phyloP scores from a whole-genome alignment of 2,888 invertebrate species.

The Ennomos quercinarius region DNA sequence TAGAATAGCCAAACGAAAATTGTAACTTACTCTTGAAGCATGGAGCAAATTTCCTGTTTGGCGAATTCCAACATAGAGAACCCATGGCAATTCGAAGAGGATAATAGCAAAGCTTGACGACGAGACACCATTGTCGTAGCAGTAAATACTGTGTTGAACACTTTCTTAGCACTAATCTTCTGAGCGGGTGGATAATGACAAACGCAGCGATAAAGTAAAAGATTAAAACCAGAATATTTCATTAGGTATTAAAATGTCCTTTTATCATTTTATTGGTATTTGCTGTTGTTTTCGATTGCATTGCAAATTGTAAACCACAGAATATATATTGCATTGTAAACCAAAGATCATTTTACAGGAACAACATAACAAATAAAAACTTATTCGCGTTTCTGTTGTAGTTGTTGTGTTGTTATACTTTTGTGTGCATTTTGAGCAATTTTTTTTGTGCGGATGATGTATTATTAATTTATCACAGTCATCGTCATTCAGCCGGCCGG shows the following conservation, averaged over 20 bases:
- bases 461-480: too few relatives aligned
- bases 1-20: not conserved
- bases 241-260: constrained; percentile 12
- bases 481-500: too few relatives aligned
- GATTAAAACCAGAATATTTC: constrained; percentile 17
- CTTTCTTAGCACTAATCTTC: not conserved
- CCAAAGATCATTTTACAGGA: too few relatives aligned
- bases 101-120: constrained; percentile 87
- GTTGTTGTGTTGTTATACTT: too few relatives aligned
- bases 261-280: constrained; percentile 15
- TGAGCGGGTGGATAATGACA: constrained; percentile 5
- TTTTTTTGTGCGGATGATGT: too few relatives aligned
- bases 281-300: not conserved
- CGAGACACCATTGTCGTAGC: constrained; percentile 35
- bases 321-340: too few relatives aligned
- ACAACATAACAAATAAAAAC: too few relatives aligned
- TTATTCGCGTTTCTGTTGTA: too few relatives aligned
- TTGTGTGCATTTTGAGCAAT: too few relatives aligned
- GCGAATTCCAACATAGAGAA: constrained; percentile 88
- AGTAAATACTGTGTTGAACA: constrained; percentile 1
- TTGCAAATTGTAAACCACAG: not conserved
- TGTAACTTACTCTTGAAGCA: constrained; percentile 85
- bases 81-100: constrained; percentile 89
- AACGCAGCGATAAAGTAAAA: constrained; percentile 26
- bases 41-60: constrained; percentile 85